These are phyloP conservation scores for Mechanitis messenoides DNA, from an alignment of 2,888 invertebrate genomes.

Conservation along the genomic window DNA sequence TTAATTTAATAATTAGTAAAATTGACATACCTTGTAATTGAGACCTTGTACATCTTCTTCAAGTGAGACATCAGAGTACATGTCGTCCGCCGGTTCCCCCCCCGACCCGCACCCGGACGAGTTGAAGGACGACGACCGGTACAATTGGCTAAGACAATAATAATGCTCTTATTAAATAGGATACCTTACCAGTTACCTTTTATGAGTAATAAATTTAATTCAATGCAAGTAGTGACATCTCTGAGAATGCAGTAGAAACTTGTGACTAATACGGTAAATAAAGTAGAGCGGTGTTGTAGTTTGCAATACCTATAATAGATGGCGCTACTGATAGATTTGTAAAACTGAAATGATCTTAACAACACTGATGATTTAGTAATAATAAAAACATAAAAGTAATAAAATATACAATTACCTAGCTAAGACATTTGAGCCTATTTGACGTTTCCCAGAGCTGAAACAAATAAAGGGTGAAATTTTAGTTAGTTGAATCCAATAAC, in stretches of 20 bases:
- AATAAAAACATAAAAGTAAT: too few relatives aligned
- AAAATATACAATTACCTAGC: slow-evolving; percentile 79
- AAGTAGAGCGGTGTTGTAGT: slow-evolving; percentile 16
- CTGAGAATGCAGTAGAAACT: slow-evolving; percentile 9
- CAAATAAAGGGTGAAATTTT: slow-evolving; percentile 36
- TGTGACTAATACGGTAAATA: slow-evolving; percentile 40
- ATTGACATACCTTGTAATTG: slow-evolving; percentile 87
- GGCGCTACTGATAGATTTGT: slow-evolving; percentile 36
- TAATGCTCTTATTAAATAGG: slow-evolving; percentile 31
- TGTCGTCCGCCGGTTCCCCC: slow-evolving; percentile 94
- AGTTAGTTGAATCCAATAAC: too few relatives aligned
- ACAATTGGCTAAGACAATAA: slow-evolving; percentile 85
- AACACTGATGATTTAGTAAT: too few relatives aligned
- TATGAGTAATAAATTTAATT: slow-evolving; percentile 15
- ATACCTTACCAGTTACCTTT: slow-evolving; percentile 26
- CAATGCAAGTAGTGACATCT: slow-evolving; percentile 41
- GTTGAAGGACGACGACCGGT: slow-evolving; percentile 95
- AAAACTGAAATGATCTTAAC: slow-evolving; percentile 1
- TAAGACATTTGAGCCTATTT: slow-evolving; percentile 90
- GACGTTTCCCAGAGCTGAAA: slow-evolving; percentile 87
- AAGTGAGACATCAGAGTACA: slow-evolving; percentile 94
- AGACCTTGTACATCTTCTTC: slow-evolving; percentile 96
- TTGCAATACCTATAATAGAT: slow-evolving; percentile 36
- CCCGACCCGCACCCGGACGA: slow-evolving; percentile 94
- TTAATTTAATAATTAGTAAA: too few relatives aligned